A percentile compares a stretch with the other conserved stretches of the same genome.
These are phyloP conservation scores for Chionodraco myersi DNA, from an alignment of 2,113 vertebrate genomes.

Conservation along the genomic window DNA sequence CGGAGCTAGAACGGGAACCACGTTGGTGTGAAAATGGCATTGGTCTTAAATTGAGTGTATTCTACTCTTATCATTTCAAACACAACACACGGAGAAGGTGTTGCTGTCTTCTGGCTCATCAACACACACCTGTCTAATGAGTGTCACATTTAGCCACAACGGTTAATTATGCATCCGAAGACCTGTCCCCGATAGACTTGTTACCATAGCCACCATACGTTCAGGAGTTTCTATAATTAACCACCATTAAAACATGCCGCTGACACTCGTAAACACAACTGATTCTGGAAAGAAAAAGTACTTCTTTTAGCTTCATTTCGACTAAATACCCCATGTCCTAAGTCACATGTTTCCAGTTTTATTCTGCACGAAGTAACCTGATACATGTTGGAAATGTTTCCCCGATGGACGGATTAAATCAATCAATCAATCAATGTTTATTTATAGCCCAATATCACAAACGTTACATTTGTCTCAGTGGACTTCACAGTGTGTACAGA, in stretches of 20 bases:
- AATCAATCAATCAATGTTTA: too few relatives aligned
- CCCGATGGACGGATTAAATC: background rate
- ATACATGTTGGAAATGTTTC: background rate
- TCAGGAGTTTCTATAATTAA: constrained; percentile 9
- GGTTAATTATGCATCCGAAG: constrained; percentile 45
- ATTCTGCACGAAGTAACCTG: background rate
- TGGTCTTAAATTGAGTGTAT: too few relatives aligned
- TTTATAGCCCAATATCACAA: too few relatives aligned
- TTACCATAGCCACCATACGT: constrained; percentile 48
- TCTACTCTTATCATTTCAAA: constrained; percentile 10
- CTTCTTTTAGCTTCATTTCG: background rate
- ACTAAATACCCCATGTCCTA: background rate
- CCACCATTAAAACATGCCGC: background rate
- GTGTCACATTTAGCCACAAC: constrained; percentile 24
- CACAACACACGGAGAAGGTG: constrained; percentile 37
- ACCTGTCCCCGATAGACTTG: constrained; percentile 30
- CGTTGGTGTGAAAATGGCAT: too few relatives aligned
- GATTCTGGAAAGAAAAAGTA: background rate
- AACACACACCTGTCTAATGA: constrained; percentile 54
- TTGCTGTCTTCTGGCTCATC: constrained; percentile 8
- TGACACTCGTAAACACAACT: background rate
- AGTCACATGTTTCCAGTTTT: too few relatives aligned
- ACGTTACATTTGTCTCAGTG: too few relatives aligned
- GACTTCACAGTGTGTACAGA: too few relatives aligned
- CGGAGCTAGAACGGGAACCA: too few relatives aligned